A percentile compares a stretch with the other conserved stretches of the same genome.
Conservation (phyloP, 64 coral and sea anemone species). For the Dendrophyllia cribrosa region DNA sequence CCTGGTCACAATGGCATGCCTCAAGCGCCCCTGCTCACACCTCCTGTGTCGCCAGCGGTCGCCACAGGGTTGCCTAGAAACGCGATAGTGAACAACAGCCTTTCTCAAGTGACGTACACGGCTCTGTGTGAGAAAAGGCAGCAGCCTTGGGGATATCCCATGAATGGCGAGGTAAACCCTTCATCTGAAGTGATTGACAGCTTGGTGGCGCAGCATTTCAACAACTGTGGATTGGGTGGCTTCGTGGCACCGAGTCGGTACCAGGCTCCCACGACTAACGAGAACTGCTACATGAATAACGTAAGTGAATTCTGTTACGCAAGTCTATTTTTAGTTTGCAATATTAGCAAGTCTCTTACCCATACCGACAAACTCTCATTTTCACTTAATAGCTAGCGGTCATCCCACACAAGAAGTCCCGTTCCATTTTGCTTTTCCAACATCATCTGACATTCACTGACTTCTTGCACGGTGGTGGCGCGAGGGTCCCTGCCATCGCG, state of each 20-base stretch:
- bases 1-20: conserved; percentile 67
- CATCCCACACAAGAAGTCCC: no score
- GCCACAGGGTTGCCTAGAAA: conserved; percentile 42
- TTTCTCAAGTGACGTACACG: conserved; percentile 75
- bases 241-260: conserved; percentile 70
- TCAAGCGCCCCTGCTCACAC: conserved; percentile 86
- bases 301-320: background rate
- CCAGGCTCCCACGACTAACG: conserved; percentile 22
- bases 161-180: conserved; percentile 67
- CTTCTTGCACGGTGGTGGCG: no score
- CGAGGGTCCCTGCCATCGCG: no score
- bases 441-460: no score
- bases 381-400: no score
- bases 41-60: conserved; percentile 95
- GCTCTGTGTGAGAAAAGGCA: conserved; percentile 59
- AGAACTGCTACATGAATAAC: conserved; percentile 12
- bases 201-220: conserved; percentile 95
- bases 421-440: no score
- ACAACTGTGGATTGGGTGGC: conserved; percentile 90
- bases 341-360: no score
- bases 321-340: no score
- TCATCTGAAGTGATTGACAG: conserved; percentile 90
- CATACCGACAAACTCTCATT: no score
- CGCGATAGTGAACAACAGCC: conserved; percentile 44
- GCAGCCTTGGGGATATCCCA: conserved; percentile 63